Evolutionary conservation across 2,888 invertebrate species (phyloP).

Genomic region (Drosophila mercatorum): DNA sequence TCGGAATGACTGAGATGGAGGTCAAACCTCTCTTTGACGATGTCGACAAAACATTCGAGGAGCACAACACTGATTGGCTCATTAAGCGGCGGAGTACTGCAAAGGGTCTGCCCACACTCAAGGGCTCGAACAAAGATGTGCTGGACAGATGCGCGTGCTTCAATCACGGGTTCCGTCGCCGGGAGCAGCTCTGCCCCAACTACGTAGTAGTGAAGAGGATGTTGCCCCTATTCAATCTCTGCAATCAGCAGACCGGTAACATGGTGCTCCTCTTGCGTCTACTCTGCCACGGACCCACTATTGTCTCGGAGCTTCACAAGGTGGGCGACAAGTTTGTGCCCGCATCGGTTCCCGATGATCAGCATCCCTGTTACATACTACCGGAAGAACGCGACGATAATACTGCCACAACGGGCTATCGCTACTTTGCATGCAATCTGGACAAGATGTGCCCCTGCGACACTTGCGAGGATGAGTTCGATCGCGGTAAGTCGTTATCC

Average conservation of each 20-base stretch:
- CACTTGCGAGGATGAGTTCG: constrained; percentile 77
- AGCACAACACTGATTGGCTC: constrained; percentile 73
- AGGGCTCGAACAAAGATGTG: constrained; percentile 35
- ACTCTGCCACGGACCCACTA: constrained; percentile 81
- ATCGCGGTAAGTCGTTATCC: constrained; percentile 55
- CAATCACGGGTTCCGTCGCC: constrained; percentile 45
- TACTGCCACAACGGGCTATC: constrained; percentile 47
- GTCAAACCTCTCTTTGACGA: constrained; percentile 70
- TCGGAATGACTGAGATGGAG: constrained; percentile 28
- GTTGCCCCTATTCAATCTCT: constrained; percentile 79
- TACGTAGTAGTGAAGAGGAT: constrained; percentile 76
- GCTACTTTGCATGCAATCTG: constrained; percentile 76
- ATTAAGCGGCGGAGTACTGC: constrained; percentile 38
- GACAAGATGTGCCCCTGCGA: constrained; percentile 70
- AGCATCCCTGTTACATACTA: constrained; percentile 38
- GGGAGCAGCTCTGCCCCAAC: constrained; percentile 77
- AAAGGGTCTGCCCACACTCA: constrained; percentile 53
- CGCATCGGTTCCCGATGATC: constrained; percentile 1
- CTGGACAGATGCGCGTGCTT: constrained; percentile 69
- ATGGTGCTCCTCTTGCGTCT: constrained; percentile 81
- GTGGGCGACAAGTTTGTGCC: constrained; percentile 5
- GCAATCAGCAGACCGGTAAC: constrained; percentile 80
- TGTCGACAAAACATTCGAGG: constrained; percentile 71
- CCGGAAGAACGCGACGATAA: background rate
- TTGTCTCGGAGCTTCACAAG: constrained; percentile 74